phyloP scores from a whole-genome alignment of 2,888 invertebrate species.

The Labia minor region DNA sequence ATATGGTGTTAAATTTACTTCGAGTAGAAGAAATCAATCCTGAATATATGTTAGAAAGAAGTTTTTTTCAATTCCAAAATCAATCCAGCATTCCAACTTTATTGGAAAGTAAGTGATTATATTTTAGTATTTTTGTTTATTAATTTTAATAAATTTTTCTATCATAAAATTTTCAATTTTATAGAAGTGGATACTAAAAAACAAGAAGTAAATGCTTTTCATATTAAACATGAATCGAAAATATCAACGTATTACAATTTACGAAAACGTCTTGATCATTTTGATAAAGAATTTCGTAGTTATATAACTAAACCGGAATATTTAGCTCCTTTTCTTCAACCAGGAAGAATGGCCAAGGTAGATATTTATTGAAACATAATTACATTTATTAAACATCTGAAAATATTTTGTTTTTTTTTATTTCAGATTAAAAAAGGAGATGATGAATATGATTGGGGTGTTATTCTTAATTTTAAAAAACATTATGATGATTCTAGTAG shows the following conservation, averaged over 20 bases:
- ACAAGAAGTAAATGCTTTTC: slow-evolving; percentile 49
- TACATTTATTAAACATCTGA: background rate
- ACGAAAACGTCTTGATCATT: slow-evolving; percentile 62
- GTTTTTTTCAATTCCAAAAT: slow-evolving; percentile 99
- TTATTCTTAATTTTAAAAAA: slow-evolving; percentile 84
- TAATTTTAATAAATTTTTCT: background rate
- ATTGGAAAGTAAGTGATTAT: slow-evolving; percentile 57
- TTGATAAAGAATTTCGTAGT: slow-evolving; percentile 62
- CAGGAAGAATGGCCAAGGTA: slow-evolving; percentile 86
- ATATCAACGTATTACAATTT: slow-evolving; percentile 78
- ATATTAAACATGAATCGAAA: slow-evolving; percentile 59
- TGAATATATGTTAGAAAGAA: slow-evolving; percentile 95
- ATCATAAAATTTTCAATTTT: slow-evolving; percentile 27
- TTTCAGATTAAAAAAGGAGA: slow-evolving; percentile 65
- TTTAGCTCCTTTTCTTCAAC: slow-evolving; percentile 85
- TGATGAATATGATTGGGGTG: slow-evolving; percentile 92
- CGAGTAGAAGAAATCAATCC: slow-evolving; percentile 99
- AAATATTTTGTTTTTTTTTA: slow-evolving; percentile 17
- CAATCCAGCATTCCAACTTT: slow-evolving; percentile 87
- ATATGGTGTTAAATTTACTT: slow-evolving; percentile 94
- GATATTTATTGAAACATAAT: slow-evolving; percentile 24
- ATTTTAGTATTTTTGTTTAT: slow-evolving; percentile 20
- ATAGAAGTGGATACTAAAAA: slow-evolving; percentile 56
- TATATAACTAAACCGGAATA: slow-evolving; percentile 79
- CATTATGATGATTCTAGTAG: slow-evolving; percentile 34